Base-by-base conservation (phyloP, 2,113 vertebrate genomes). In the Triplophysa tibetana region DNA sequence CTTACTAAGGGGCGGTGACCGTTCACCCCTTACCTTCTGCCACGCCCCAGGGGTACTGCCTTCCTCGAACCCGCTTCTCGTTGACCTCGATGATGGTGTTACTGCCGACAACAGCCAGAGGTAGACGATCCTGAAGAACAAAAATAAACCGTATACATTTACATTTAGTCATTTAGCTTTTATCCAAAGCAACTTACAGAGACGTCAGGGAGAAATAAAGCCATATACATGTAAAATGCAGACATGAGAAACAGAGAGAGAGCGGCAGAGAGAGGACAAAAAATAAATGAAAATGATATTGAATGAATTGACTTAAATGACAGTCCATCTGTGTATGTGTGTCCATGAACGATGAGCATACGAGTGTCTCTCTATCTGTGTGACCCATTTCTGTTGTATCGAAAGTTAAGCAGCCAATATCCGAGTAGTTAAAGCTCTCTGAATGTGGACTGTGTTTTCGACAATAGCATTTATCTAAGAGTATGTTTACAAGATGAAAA, bases 21-120 rank as follows among this genome's bases (percentile, higher is more conserved):
- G 80, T 10, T 38, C 29, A 77, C 45, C 77, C 41, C 90, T 95
- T 91, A 98, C 97, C 97, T 96, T 99, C 97, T 82, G 96, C 97
- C 88, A 99, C 96, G 72, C 97, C 96, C 97, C 97, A 98, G 0
- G 97, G 96, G 90, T 99, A 99, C 90, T 98, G 96, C 86, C 97
- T 93, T 84, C 97, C 97, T 83, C 97, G 92, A 74, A 97, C 95
- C 80, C 95, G 93, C 90, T 98, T 97, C 87, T 95, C 97, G 23
- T 96, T 96, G 87, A 98, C 96, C 95, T 98, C 96, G 63, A 99
- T 96, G 87, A 95, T 95, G 67, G 96, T 98, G 91, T 99, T 98
- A 82, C 96, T 98, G 79, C 97, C 97, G 19, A 98, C 97, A 73
- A 99, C 97, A 81, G 97, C 97, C 88, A 98, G 92, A 84, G 97